Conservation (phyloP, 2,888 invertebrate genomes). For the Amiota communis region DNA sequence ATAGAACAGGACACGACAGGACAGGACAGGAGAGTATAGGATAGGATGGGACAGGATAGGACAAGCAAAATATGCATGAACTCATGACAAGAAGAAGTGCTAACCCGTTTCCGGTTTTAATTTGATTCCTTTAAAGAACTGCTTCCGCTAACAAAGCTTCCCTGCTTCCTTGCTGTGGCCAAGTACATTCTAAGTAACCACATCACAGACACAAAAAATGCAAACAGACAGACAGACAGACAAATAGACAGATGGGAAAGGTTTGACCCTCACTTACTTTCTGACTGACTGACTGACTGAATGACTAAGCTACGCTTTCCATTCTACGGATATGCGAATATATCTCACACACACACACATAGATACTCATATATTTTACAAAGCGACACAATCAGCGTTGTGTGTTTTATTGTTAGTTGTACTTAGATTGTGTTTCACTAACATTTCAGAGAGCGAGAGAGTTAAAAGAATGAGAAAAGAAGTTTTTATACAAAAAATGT, state of each 20-base stretch:
- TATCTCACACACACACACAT: too few relatives aligned
- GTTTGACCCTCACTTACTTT: too few relatives aligned
- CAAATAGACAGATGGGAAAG: too few relatives aligned
- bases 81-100: constrained; percentile 8
- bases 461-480: too few relatives aligned
- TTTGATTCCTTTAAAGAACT: constrained; percentile 24
- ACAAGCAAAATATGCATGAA: not conserved
- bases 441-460: too few relatives aligned
- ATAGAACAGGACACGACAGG: not conserved
- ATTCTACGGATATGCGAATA: too few relatives aligned
- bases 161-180: constrained; percentile 13
- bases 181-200: constrained; percentile 54
- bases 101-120: constrained; percentile 36
- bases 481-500: too few relatives aligned
- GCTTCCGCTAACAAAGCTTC: constrained; percentile 4
- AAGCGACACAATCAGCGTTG: not conserved
- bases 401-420: not conserved
- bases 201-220: constrained; percentile 49
- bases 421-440: too few relatives aligned
- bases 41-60: not conserved
- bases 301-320: too few relatives aligned
- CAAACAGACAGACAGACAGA: not conserved
- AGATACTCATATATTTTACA: not conserved
- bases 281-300: too few relatives aligned
- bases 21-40: not conserved